Percentiles rank a stretch among this genome's conserved stretches.
Conservation (phyloP, 2,888 invertebrate genomes). For the Eledone cirrhosa region DNA sequence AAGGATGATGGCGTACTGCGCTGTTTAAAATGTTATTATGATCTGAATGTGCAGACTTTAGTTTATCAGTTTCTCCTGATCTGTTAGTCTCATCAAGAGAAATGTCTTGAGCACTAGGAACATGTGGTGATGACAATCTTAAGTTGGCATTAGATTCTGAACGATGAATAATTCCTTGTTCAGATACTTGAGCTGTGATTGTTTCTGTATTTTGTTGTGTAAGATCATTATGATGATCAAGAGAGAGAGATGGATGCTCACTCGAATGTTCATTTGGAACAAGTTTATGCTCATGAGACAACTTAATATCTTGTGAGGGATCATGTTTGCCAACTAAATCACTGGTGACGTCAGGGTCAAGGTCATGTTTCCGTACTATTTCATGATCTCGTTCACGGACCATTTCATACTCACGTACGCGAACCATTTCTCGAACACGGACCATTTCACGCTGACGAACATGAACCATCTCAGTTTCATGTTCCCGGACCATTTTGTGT, state of each 20-base stretch:
- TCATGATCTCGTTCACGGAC: constrained; percentile 22
- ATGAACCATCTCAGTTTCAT: constrained; percentile 19
- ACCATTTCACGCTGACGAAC: constrained; percentile 22
- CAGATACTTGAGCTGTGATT: constrained; percentile 14
- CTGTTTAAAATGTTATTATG: background rate
- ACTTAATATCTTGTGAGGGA: constrained; percentile 2
- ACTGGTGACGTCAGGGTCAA: background rate
- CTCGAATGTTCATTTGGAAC: constrained; percentile 7
- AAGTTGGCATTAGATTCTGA: constrained; percentile 4
- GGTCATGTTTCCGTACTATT: constrained; percentile 5
- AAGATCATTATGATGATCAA: constrained; percentile 14
- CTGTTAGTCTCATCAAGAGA: constrained; percentile 7
- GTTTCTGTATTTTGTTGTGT: background rate
- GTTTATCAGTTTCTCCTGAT: background rate
- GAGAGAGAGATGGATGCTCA: constrained; percentile 8
- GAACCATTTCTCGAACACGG: constrained; percentile 27
- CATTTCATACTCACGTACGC: constrained; percentile 17
- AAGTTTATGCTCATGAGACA: constrained; percentile 8
- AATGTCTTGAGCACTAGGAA: background rate
- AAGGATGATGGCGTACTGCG: constrained; percentile 7
- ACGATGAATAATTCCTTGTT: background rate
- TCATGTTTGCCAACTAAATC: constrained; percentile 5
- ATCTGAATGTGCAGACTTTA: constrained; percentile 17
- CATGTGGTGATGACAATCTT: constrained; percentile 5
- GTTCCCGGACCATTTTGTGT: constrained; percentile 20